A percentile compares a stretch with the other conserved stretches of the same genome.
Conservation (phyloP, 2,888 invertebrate species). For the Phortica okadai region DNA sequence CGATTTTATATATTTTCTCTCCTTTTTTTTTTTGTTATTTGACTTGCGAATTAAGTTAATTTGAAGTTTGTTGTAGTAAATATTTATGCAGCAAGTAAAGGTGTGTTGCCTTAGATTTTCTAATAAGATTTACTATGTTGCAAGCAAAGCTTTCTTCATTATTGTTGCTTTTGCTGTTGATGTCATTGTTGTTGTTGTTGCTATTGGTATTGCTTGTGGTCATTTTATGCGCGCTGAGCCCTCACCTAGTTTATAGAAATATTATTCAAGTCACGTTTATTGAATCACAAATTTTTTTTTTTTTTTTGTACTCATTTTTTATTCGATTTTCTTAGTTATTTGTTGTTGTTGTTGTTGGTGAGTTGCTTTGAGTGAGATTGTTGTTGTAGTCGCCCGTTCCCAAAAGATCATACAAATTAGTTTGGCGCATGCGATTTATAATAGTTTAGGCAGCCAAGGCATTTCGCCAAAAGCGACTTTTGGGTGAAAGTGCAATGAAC, state of each 20-base stretch:
- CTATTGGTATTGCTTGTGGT: not conserved
- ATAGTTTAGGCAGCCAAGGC: not conserved
- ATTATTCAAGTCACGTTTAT: conserved; percentile 32
- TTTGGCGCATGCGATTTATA: conserved; percentile 23
- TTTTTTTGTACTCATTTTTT: conserved; percentile 2
- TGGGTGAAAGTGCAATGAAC: not conserved
- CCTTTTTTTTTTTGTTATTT: conserved; percentile 13
- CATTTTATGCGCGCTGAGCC: not conserved
- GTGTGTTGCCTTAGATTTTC: conserved; percentile 1
- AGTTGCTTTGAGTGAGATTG: not conserved
- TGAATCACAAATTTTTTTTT: not conserved
- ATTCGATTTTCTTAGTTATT: not conserved
- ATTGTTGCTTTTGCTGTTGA: conserved; percentile 1
- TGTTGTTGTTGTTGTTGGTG: too few species aligned
- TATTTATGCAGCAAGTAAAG: conserved; percentile 24
- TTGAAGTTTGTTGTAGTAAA: conserved; percentile 21
- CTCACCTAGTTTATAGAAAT: conserved; percentile 16
- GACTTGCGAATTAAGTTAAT: conserved; percentile 13
- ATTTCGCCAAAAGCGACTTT: not conserved
- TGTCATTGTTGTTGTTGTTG: not conserved
- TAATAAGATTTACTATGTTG: not conserved
- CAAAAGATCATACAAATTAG: conserved; percentile 14
- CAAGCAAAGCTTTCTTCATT: not conserved
- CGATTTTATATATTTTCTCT: not conserved
- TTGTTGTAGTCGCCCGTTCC: not conserved